phyloP scores from a whole-genome alignment of 2,113 vertebrate species.

The Oostethus manadensis region DNA sequence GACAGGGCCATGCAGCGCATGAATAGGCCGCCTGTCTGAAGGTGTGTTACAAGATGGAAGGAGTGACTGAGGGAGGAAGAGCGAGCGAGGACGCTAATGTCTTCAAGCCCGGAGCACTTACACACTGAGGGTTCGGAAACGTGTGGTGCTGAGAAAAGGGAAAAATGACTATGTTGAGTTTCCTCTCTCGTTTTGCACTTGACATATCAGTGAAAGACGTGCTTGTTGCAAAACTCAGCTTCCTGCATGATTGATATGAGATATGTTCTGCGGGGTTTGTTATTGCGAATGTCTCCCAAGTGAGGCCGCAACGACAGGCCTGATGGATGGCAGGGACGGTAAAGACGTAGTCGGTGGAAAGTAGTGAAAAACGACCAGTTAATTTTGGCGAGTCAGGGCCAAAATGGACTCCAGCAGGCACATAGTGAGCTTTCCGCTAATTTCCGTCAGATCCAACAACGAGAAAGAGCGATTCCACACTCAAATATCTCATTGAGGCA shows the following conservation, averaged over 20 bases:
- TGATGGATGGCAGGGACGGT: constrained; percentile 34
- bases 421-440: constrained; percentile 7
- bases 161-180: constrained; percentile 35
- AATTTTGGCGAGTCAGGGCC: constrained; percentile 23
- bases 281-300: constrained; percentile 27
- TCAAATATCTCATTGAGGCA: not conserved
- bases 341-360: no score
- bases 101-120: constrained; percentile 33
- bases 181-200: constrained; percentile 16
- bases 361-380: constrained; percentile 35
- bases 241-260: not conserved
- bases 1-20: constrained; percentile 26
- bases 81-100: constrained; percentile 25
- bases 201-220: constrained; percentile 5
- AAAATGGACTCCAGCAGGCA: constrained; percentile 7
- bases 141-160: constrained; percentile 29
- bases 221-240: constrained; percentile 6
- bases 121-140: constrained; percentile 33
- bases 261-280: constrained; percentile 1
- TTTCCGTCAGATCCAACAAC: constrained; percentile 6
- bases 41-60: constrained; percentile 57
- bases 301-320: constrained; percentile 32
- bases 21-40: constrained; percentile 55
- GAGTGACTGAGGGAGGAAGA: constrained; percentile 32
- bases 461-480: not conserved